Base-by-base conservation (phyloP, 2,113 vertebrate species). In the Saccopteryx leptura region DNA sequence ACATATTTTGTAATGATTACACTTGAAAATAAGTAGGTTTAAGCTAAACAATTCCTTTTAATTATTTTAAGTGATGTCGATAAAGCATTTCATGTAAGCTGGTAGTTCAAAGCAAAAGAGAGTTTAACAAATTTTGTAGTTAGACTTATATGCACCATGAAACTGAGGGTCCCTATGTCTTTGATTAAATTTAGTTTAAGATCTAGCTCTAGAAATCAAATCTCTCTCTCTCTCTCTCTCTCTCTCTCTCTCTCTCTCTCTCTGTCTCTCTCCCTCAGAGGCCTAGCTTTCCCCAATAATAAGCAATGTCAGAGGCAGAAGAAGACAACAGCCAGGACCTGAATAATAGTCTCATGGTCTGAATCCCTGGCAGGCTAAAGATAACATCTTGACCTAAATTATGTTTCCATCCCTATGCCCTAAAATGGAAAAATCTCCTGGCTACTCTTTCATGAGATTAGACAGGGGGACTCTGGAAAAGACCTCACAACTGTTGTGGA, bases 21-120 rank as follows among this genome's bases (percentile, higher is more conserved):
- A 90, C 87, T 97, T 94, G 83, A 84, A 97, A 98, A 97, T 88
- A 72, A 87, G 6, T 26, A 96, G 58, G 28, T 50, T 96, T 96
- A 93, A 86, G 78, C 50, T 76, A 89, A 95, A 90, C 68, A 97
- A 96, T 97, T 50, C 17, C 54, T 93, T 91, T 31, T 93, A 97
- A 91, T 95, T 52, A 90, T 28, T 95, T 86, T 88, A 84, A 87
- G 14, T 76, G 54, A 84, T 87, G 15, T 96, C 96, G 81, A 90
- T 84, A 84, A 95, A 95, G 65, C 13, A 95, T 92, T 93, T 94
- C 46, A 54, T 9, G 13, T 54, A 26, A 97, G 23, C 52, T 75
- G 1, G 21, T 69, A 84, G 61, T 75, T 91, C 23, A 76, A 96
- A 96, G 14, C n/a, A 33, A 76, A 97, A 79, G 7, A 90, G 87